Evolutionary conservation across 2,888 invertebrate species (phyloP).

Genomic region (Dermolepida albohirtum): DNA sequence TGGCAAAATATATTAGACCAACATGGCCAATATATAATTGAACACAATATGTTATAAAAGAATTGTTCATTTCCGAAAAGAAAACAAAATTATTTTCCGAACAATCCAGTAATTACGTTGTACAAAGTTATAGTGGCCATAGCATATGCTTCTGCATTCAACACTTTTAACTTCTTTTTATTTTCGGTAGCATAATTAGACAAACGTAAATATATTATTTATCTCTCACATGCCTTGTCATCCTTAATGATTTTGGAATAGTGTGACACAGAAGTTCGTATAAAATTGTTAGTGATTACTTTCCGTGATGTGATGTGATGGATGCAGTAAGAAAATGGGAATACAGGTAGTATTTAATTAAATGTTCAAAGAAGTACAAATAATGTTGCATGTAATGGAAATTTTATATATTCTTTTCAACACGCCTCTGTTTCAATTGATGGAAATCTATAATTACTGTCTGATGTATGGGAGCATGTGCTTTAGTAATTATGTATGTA

Average conservation of each 20-base stretch:
- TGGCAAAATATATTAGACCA: too few relatives aligned
- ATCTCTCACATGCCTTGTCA: background rate
- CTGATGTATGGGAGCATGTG: background rate
- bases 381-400: background rate
- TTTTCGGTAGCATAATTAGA: too few relatives aligned
- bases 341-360: conserved; percentile 22
- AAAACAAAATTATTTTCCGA: too few relatives aligned
- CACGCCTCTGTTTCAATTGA: background rate
- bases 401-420: background rate
- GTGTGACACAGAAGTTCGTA: too few relatives aligned
- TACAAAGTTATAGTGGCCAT: too few relatives aligned
- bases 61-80: too few relatives aligned
- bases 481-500: background rate
- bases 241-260: background rate
- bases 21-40: too few relatives aligned
- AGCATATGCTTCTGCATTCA: too few relatives aligned
- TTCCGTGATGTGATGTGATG: conserved; percentile 2
- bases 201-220: too few relatives aligned
- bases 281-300: conserved; percentile 8
- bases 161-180: too few relatives aligned
- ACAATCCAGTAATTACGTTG: too few relatives aligned
- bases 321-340: background rate
- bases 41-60: too few relatives aligned
- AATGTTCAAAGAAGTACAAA: conserved; percentile 2
- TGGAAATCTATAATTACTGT: conserved; percentile 11